phyloP scores from a whole-genome alignment of 2,113 vertebrate genomes.

The Pelecanus crispus region DNA sequence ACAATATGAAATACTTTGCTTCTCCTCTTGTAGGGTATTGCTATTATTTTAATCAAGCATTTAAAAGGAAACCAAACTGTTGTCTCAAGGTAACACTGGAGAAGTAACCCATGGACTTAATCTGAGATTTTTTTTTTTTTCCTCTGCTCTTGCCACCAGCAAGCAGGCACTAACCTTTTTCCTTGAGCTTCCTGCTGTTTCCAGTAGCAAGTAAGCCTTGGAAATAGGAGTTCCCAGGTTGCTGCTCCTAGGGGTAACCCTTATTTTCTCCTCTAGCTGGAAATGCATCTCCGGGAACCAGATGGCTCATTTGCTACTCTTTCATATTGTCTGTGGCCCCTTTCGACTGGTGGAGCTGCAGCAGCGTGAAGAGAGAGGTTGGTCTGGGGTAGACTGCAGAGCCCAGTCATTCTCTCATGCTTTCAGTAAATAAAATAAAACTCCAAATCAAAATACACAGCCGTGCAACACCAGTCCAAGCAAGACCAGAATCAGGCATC shows the following conservation, averaged over 20 bases:
- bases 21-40: background rate
- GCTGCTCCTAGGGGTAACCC: background rate
- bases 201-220: background rate
- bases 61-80: background rate
- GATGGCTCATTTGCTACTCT: background rate
- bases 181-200: background rate
- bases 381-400: background rate
- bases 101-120: background rate
- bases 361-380: background rate
- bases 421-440: background rate
- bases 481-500: background rate
- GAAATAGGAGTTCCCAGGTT: background rate
- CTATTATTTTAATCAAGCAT: background rate
- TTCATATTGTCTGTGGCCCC: background rate
- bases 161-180: background rate
- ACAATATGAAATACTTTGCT: background rate
- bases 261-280: background rate
- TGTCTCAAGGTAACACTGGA: background rate
- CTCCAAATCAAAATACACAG: background rate
- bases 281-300: background rate
- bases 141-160: background rate
- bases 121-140: background rate
- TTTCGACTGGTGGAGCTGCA: background rate
- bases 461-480: background rate
- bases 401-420: background rate